A percentile compares a stretch with the other conserved stretches of the same genome.
These are phyloP conservation scores for Carapus acus DNA, from an alignment of 2,797 vertebrate genomes.

Conservation along the genomic window DNA sequence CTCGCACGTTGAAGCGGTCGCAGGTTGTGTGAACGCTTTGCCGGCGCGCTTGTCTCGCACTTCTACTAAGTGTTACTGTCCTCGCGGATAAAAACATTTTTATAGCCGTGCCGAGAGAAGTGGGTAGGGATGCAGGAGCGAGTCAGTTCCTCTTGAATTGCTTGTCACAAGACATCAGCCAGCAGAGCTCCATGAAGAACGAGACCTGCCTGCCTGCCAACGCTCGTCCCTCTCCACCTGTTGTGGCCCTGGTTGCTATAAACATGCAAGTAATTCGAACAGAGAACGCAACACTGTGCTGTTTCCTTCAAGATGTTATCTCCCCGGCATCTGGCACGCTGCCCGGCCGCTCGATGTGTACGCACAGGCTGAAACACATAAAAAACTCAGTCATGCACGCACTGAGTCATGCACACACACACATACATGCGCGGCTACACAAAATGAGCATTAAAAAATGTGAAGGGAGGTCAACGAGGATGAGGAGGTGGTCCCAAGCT, in stretches of 20 bases:
- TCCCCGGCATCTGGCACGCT: conserved; percentile 68
- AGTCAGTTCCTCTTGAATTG: conserved; percentile 64
- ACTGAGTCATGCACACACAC: conserved; percentile 2
- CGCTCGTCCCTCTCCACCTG: conserved; percentile 72
- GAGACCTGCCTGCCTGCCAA: conserved; percentile 55
- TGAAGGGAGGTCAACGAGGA: conserved; percentile 1
- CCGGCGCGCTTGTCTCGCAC: background rate
- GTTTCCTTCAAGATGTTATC: conserved; percentile 93
- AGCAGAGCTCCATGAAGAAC: conserved; percentile 57
- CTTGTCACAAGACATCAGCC: conserved; percentile 73
- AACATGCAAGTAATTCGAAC: conserved; percentile 86
- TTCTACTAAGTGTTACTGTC: conserved; percentile 8
- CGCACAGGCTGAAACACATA: conserved; percentile 51
- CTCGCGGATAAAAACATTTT: conserved; percentile 59
- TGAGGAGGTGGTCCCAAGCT: conserved; percentile 46
- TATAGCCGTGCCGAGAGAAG: conserved; percentile 34
- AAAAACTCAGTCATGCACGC: conserved; percentile 18
- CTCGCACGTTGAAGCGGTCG: too few species aligned
- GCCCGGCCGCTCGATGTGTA: conserved; percentile 66
- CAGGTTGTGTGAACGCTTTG: too few species aligned
- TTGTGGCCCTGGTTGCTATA: conserved; percentile 96
- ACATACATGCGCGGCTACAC: conserved; percentile 10
- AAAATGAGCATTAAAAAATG: background rate
- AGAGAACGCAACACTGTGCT: conserved; percentile 85
- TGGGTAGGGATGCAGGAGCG: conserved; percentile 49